Evolutionary conservation across 2,797 vertebrate species (phyloP).

Genomic region (Hybognathus amarus): DNA sequence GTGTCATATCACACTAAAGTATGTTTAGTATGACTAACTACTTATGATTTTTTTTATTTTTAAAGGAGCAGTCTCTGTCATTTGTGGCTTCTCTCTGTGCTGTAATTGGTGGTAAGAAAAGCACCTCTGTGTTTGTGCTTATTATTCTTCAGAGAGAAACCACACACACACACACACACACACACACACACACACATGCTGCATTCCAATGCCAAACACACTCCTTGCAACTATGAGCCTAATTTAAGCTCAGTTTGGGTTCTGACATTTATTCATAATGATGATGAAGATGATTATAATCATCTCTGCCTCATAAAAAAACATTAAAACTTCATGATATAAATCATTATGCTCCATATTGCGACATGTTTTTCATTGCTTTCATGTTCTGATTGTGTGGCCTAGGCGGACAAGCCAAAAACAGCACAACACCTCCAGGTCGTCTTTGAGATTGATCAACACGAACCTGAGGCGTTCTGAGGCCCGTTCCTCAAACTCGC

Average conservation of each 20-base stretch:
- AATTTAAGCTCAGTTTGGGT: slow-evolving; percentile 57
- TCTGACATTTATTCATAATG: slow-evolving; percentile 52
- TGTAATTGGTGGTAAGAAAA: slow-evolving; percentile 63
- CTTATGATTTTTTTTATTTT: background rate
- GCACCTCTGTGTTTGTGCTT: slow-evolving; percentile 61
- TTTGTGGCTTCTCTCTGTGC: slow-evolving; percentile 14
- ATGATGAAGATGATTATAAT: slow-evolving; percentile 60
- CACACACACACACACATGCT: slow-evolving; percentile 5
- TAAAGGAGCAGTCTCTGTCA: slow-evolving; percentile 56
- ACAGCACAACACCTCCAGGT: slow-evolving; percentile 43
- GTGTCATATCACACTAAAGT: background rate
- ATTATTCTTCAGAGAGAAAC: slow-evolving; percentile 63
- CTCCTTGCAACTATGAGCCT: slow-evolving; percentile 50
- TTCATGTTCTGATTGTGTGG: slow-evolving; percentile 60
- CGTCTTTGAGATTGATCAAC: slow-evolving; percentile 70
- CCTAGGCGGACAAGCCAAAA: slow-evolving; percentile 29
- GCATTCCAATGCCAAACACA: background rate
- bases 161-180: slow-evolving; percentile 30
- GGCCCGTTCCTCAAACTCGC: slow-evolving; percentile 66
- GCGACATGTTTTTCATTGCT: slow-evolving; percentile 54
- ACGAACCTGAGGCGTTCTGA: slow-evolving; percentile 59
- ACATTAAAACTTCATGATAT: slow-evolving; percentile 61
- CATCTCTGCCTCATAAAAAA: slow-evolving; percentile 64
- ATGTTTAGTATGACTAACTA: background rate
- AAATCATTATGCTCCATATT: slow-evolving; percentile 60